Percentiles rank a stretch among this genome's conserved stretches.
Evolutionary conservation across 1,140 invertebrate genomes (phyloP).

Genomic region (Trichonephila clavata): DNA sequence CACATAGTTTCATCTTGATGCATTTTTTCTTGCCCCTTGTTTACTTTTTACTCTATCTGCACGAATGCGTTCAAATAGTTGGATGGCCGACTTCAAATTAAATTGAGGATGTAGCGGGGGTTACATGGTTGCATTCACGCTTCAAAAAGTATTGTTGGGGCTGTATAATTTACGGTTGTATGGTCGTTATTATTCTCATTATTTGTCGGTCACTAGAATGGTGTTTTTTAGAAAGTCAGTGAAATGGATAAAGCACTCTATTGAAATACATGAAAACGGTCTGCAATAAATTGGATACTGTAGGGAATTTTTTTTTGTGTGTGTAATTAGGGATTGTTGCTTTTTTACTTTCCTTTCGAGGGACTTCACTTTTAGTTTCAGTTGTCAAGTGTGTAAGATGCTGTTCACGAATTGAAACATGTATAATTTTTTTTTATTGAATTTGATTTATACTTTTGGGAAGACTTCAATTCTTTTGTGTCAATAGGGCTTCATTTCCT

Average conservation of each 20-base stretch:
- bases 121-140: slow-evolving; percentile 1
- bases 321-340: background rate
- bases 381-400: background rate
- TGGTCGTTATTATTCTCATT: slow-evolving; percentile 2
- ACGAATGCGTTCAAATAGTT: slow-evolving; percentile 23
- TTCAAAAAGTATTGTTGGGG: background rate
- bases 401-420: no score
- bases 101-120: slow-evolving; percentile 21
- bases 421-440: no score
- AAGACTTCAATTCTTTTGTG: no score
- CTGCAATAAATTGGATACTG: background rate
- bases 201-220: slow-evolving; percentile 28
- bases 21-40: background rate
- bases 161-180: slow-evolving; percentile 28
- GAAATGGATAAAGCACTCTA: background rate
- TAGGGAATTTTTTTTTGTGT: background rate
- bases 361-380: background rate
- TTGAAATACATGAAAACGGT: background rate
- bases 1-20: background rate
- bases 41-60: slow-evolving; percentile 37
- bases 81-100: slow-evolving; percentile 22
- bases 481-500: no score
- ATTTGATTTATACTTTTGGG: no score
- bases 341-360: slow-evolving; percentile 3
- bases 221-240: slow-evolving; percentile 20